Evolutionary conservation across 2,797 vertebrate species (phyloP), one percentile per base, ranked within the genome.

Genomic region (Orientallactaga sibirica): DNA sequence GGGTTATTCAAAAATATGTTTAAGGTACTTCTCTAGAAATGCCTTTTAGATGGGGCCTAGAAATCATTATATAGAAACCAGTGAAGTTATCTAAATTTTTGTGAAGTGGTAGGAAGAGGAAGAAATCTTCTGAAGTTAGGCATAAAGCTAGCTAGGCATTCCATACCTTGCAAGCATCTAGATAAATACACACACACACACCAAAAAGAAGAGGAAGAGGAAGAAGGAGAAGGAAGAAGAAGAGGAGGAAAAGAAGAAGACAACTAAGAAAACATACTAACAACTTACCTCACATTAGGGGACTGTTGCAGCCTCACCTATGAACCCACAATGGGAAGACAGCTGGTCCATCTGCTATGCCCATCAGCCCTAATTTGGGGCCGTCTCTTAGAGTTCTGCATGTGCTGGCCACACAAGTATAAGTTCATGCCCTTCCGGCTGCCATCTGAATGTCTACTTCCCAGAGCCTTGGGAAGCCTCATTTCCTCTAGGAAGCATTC

Each of bases 301-400:
- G 7, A 48, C 83, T 48, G 29, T 12, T 41, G 29, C 16, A 88
- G 41, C 55, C 52, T 79, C 75, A 61, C 77, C 73, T 88, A 62
- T 64, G 82, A 95, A 86, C 43, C 41, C 67, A 62, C 85, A 76
- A 43, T 74, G 48, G n/a, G 62, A 94, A 88, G 90, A 86, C 82
- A 96, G 88, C 86, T 95, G 90, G 90, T 7, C 37, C 92, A 92
- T 94, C 96, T 97, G 94, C 90, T 96, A 95, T 83, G 66, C 18
- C 80, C 79, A 95, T 96, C 86, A 95, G 43, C 77, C 16, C 64
- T n/a, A 70, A 43, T 62, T 64, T 85, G 70, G 67, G 78, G 52
- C 93, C 80, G 68, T 86, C 67, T 94, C 90, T 19, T 64, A 67
- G n/a, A 91, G 20, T 81, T 90, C 86, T 43, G 55, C 88, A 84